Conservation (phyloP, 2,888 invertebrate genomes). For the Eupithecia exiguata region DNA sequence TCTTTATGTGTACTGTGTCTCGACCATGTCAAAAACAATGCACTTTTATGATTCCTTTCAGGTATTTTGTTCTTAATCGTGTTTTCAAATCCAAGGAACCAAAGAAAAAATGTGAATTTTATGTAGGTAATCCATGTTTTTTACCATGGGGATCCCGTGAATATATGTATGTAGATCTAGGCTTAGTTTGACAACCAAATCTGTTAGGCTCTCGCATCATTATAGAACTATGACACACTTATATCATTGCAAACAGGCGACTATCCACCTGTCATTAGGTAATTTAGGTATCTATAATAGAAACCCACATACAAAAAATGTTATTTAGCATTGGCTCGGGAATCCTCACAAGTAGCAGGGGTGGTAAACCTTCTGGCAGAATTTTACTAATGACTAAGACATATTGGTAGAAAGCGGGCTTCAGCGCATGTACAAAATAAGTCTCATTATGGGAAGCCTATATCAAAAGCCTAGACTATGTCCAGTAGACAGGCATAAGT, state of each 20-base stretch:
- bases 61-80: no score
- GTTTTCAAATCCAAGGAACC: no score
- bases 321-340: conserved; percentile 63
- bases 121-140: no score
- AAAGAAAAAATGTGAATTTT: no score
- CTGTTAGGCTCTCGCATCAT: no score
- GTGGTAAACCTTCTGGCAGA: conserved; percentile 49
- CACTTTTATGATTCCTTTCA: no score
- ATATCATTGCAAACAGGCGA: background rate
- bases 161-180: no score
- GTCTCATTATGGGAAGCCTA: background rate
- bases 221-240: no score
- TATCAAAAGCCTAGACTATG: background rate
- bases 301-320: conserved; percentile 48
- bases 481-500: background rate
- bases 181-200: no score
- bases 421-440: background rate
- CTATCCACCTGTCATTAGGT: conserved; percentile 11
- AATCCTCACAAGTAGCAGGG: conserved; percentile 69
- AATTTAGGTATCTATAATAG: conserved; percentile 24
- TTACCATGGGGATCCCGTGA: no score
- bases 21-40: no score
- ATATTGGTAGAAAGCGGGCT: background rate
- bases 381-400: background rate
- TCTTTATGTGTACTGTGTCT: no score